Base-by-base conservation (phyloP, 1,140 invertebrate genomes). In the Panagrolaimus sp. region DNA sequence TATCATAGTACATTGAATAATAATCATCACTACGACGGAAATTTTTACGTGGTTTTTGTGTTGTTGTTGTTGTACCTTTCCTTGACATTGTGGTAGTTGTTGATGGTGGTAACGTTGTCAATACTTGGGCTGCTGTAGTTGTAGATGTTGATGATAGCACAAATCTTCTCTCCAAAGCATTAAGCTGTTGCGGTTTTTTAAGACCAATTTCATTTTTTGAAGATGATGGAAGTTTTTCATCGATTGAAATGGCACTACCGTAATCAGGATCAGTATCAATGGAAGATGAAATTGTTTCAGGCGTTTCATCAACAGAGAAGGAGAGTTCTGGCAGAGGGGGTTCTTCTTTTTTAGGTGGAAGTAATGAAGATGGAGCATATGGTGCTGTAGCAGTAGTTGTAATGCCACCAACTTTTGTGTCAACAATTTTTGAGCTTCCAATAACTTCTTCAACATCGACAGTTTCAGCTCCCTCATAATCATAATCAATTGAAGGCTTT, bases 1-100 rank as follows among this genome's bases (percentile, higher is more conserved):
- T 53, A 23, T 73, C 72, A 63, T 74, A 74, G 45, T 74, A 74
- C 72, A 74, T 74, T 27, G 72, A 31, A 47, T 74, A 74, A 42
- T 74, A 74, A 44, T 74, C 72, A 64, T 74, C 67, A 16, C 69
- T 42, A 20, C 62, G 42, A 45, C 72, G 57, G 31, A 74, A 74
- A 47, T 74, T 74, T 47, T 67, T 68, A 16, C 74, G 48, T 27
- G 73, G 72, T n/a, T 72, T 74, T 4, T 43, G n/a, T 4, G 66
- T 45, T 27, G 31, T 44, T 45, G 13, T n/a, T 57, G 63, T 68
- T 67, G 48, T 67, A n/a, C n/a, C n/a, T n/a, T n/a, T n/a, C n/a
- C n/a, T n/a, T 13, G 62, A 14, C 7, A 25, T 16, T 43, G 27
- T 57, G 0, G 46, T n/a, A 4, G 51, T 4, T 14, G 1, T 2